phyloP scores from a whole-genome alignment of 2,888 invertebrate genomes.

The Ephialtes manifestator region DNA sequence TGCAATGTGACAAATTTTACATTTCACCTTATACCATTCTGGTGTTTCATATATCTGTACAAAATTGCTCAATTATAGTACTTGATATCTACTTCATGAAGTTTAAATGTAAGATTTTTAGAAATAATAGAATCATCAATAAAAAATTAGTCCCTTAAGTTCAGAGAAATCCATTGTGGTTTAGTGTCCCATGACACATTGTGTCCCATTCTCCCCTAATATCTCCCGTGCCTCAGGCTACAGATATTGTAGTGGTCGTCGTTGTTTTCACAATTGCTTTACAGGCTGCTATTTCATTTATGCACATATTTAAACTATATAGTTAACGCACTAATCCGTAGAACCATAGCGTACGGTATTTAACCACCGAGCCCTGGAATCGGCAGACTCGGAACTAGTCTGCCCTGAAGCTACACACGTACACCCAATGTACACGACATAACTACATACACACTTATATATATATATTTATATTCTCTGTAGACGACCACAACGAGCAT shows the following conservation, averaged over 20 bases:
- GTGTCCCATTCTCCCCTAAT: background rate
- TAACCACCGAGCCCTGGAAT: slow-evolving; percentile 39
- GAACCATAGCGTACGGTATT: slow-evolving; percentile 29
- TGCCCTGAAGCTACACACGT: background rate
- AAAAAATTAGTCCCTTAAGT: too few relatives aligned
- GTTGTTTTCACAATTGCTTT: background rate
- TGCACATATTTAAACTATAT: slow-evolving; percentile 17
- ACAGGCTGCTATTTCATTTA: slow-evolving; percentile 1
- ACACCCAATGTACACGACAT: background rate
- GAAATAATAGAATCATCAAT: too few relatives aligned
- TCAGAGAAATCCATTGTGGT: too few relatives aligned
- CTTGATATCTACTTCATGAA: too few relatives aligned
- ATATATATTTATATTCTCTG: slow-evolving; percentile 29
- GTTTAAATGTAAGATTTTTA: too few relatives aligned
- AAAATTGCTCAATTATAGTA: too few relatives aligned
- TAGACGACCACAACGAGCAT: slow-evolving; percentile 61
- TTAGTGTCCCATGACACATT: too few relatives aligned
- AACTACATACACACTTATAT: background rate
- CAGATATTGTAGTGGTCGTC: background rate
- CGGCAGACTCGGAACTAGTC: slow-evolving; percentile 7
- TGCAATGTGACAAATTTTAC: too few relatives aligned
- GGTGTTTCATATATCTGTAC: too few relatives aligned
- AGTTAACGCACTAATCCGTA: slow-evolving; percentile 18
- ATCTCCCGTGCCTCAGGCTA: background rate
- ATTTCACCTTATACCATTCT: too few relatives aligned